These are phyloP conservation scores for Callipepla californica DNA, from an alignment of 2,113 vertebrate genomes.

Conservation along the genomic window DNA sequence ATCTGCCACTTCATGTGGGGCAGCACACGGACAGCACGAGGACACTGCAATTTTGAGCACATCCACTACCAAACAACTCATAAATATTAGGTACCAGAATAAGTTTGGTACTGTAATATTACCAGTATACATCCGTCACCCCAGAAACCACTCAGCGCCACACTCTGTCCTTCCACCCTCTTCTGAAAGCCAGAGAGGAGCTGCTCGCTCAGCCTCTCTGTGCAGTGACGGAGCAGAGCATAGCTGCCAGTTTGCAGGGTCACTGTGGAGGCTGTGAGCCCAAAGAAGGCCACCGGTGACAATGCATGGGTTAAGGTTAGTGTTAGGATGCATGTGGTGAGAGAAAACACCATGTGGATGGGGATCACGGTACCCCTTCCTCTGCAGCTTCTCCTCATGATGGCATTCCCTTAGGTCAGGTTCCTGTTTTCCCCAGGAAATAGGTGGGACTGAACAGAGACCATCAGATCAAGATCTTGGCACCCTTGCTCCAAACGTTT, in stretches of 20 bases:
- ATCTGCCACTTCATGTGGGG: not conserved
- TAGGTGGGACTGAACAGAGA: not conserved
- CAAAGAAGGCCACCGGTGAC: not conserved
- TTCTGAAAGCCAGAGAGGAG: not conserved
- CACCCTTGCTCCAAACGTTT: not conserved
- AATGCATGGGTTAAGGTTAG: not conserved
- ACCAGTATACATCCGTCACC: not conserved
- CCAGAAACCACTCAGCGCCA: not conserved
- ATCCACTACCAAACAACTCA: not conserved
- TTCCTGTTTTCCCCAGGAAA: not conserved
- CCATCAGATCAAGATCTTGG: not conserved
- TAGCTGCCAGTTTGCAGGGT: not conserved
- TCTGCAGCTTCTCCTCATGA: not conserved
- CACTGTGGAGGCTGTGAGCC: rapidly evolving
- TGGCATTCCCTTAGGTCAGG: not conserved
- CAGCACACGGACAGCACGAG: rapidly evolving
- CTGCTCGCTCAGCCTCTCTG: not conserved
- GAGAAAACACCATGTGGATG: not conserved
- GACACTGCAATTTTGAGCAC: not conserved
- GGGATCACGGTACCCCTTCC: not conserved
- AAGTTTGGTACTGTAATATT: not conserved
- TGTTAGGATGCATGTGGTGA: not conserved
- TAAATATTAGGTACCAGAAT: not conserved
- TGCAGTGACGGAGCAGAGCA: not conserved
- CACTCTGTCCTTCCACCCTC: not conserved